Evolutionary conservation across 2,113 vertebrate genomes (phyloP).

Genomic region (Ctenodactylus gundi): DNA sequence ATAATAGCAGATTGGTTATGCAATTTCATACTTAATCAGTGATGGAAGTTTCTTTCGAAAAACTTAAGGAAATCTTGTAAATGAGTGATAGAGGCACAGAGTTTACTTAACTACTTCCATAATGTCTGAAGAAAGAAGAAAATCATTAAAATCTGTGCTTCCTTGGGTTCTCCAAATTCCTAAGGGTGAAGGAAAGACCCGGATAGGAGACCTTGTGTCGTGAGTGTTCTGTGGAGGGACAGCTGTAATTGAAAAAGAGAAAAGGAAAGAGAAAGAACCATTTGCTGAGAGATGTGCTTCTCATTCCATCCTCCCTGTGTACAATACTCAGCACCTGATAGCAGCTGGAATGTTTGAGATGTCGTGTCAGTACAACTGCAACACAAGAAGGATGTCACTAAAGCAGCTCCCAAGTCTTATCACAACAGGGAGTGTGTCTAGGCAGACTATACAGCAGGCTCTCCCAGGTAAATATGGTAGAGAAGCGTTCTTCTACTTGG

Average conservation of each 20-base stretch:
- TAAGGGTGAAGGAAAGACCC: neutral
- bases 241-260: neutral
- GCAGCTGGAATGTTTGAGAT: neutral
- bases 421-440: neutral
- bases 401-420: neutral
- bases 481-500: slow-evolving; percentile 4
- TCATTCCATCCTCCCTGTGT: neutral
- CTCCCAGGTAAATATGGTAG: neutral
- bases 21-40: neutral
- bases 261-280: neutral
- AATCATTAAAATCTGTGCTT: neutral
- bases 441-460: neutral
- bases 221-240: neutral
- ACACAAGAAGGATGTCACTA: neutral
- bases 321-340: neutral
- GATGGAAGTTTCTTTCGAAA: neutral
- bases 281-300: neutral
- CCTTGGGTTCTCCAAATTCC: neutral
- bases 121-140: neutral
- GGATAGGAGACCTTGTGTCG: neutral
- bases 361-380: neutral
- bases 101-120: neutral
- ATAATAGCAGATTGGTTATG: neutral
- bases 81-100: neutral
- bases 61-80: neutral